Conservation (phyloP, 2,113 vertebrate species). For the Thalassarche chlororhynchos region DNA sequence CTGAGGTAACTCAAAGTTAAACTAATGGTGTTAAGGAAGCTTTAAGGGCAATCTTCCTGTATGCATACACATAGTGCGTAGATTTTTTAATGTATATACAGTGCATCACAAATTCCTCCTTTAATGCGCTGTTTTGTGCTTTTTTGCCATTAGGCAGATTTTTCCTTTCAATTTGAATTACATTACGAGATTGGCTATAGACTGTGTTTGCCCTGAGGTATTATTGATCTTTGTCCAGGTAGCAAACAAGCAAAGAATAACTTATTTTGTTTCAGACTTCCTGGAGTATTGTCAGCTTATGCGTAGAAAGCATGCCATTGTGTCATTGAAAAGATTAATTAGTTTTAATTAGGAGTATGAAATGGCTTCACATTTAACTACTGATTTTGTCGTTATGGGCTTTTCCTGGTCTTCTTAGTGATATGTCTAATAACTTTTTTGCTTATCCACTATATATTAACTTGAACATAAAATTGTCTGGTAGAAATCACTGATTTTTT, state of each 20-base stretch:
- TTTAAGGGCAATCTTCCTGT: neutral
- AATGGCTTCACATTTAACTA: neutral
- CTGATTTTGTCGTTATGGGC: neutral
- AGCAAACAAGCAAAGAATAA: neutral
- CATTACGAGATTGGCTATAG: neutral
- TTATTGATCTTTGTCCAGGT: neutral
- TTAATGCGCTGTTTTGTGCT: neutral
- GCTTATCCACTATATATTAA: neutral
- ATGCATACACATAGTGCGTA: fast-evolving
- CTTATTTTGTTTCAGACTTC: conserved; percentile 5
- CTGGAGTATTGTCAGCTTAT: neutral
- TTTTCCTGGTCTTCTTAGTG: neutral
- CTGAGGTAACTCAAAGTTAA: neutral
- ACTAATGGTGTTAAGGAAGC: neutral
- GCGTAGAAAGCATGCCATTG: neutral
- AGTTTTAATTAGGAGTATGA: neutral
- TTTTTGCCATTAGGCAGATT: neutral
- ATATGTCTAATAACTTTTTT: neutral
- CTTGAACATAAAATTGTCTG: neutral
- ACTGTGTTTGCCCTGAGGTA: neutral
- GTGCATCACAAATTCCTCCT: neutral
- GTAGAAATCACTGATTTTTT: neutral
- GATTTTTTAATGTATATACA: neutral
- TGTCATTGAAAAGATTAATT: conserved; percentile 3
- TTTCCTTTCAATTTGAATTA: neutral